Conservation (phyloP, 2,888 invertebrate genomes). For the Caenorhabditis virilis region DNA sequence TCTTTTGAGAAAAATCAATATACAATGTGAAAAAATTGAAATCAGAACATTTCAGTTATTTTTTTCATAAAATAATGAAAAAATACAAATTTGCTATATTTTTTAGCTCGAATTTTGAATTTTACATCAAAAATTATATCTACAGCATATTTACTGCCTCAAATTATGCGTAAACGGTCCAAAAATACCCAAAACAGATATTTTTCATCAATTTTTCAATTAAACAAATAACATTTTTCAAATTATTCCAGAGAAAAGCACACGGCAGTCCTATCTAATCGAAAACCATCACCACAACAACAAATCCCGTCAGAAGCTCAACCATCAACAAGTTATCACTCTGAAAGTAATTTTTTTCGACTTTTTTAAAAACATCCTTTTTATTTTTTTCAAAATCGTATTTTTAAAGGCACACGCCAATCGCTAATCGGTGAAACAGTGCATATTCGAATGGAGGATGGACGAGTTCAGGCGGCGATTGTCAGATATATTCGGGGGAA, state of each 20-base stretch:
- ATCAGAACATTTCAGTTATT: too few species aligned
- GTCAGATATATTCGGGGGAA: constrained; percentile 20
- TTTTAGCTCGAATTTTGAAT: too few species aligned
- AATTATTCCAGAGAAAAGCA: neutral
- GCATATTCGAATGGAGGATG: constrained; percentile 16
- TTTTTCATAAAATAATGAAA: neutral
- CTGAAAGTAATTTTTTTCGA: neutral
- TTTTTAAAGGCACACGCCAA: neutral
- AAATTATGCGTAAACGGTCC: constrained; percentile 12
- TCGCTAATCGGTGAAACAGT: constrained; percentile 28
- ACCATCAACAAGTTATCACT: constrained; percentile 4
- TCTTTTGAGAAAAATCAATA: too few species aligned
- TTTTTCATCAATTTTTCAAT: too few species aligned
- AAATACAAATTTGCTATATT: too few species aligned
- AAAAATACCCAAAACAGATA: neutral
- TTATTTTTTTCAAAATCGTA: neutral
- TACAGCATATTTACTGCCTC: too few species aligned
- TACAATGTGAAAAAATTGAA: too few species aligned
- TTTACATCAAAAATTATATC: too few species aligned
- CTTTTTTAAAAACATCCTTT: neutral
- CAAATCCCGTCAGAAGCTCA: too few species aligned
- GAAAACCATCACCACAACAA: neutral
- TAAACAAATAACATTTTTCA: too few species aligned
- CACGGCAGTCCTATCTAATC: too few species aligned
- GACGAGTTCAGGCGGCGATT: constrained; percentile 21